Base-by-base conservation (phyloP, 2,797 vertebrate genomes). In the Sparus aurata region DNA sequence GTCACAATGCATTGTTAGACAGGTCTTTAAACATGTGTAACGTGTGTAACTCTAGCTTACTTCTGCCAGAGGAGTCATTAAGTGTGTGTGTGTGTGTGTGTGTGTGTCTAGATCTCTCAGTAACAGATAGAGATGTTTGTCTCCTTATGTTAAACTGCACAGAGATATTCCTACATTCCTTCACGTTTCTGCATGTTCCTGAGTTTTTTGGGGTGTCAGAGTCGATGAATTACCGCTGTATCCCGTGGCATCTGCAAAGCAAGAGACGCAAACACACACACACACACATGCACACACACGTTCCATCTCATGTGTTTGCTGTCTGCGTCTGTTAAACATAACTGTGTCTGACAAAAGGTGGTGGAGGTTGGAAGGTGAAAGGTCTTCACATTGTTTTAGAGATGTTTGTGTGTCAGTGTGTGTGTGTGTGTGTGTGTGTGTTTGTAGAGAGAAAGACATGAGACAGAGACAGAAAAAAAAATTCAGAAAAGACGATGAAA, bases 151-250 rank as follows among this genome's bases (percentile, higher is more conserved):
- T 69, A 68, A 82, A 57, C 43, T 52, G 12, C 72, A 38, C 64
- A 52, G 54, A 79, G n/a, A 53, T 62, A 57, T 73, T 23, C 34
- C 60, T 74, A 55, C 89, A 80, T 91, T 89, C 89, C 82, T 79
- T 84, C 85, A 88, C 60, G 38, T 77, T 22, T 69, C 45, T 46
- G 15, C 47, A 15, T 61, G 38, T n/a, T 62, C 53, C 23, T 67
- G 25, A 18, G 7, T 63, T 54, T 75, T 79, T 80, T 34, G 49
- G 55, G 27, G 27, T 82, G 82, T 85, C 83, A 82, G 27, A 62
- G 46, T 50, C 70, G 79, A 86, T 73, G 22, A 82, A 90, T 81
- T 83, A 20, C 82, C 59, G 79, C 45, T 23, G 70, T 17, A 62
- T 83, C 59, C 45, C 12, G 3, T 64, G 62, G 67, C 77, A 70